phyloP scores from a whole-genome alignment of 2,888 invertebrate genomes.

The Ecliptopera silaceata region DNA sequence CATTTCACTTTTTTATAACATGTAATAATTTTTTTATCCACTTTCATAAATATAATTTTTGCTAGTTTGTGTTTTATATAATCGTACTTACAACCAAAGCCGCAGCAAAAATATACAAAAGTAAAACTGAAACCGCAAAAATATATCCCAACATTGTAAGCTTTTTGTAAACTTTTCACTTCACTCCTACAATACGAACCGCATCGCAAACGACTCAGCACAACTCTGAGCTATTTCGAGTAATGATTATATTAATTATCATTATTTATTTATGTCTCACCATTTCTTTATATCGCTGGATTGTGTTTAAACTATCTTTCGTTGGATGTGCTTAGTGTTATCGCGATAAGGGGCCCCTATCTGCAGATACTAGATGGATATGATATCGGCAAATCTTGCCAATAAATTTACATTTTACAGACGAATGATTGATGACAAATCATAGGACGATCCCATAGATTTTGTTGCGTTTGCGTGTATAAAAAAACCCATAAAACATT shows the following conservation, averaged over 20 bases:
- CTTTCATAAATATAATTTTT: background rate
- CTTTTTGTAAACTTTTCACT: constrained; percentile 30
- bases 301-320: constrained; percentile 54
- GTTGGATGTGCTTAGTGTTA: constrained; percentile 30
- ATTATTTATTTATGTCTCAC: constrained; percentile 62
- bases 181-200: constrained; percentile 19
- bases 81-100: constrained; percentile 41
- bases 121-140: constrained; percentile 42
- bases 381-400: constrained; percentile 24
- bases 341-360: constrained; percentile 33
- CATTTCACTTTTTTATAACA: too few relatives aligned
- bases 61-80: background rate
- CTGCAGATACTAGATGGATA: constrained; percentile 31
- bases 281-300: constrained; percentile 63
- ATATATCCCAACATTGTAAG: constrained; percentile 35
- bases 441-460: constrained; percentile 17
- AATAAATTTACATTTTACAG: constrained; percentile 3
- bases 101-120: constrained; percentile 51
- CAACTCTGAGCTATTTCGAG: constrained; percentile 23
- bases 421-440: constrained; percentile 25
- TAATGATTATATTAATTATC: constrained; percentile 39
- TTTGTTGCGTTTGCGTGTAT: background rate
- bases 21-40: background rate
- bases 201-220: constrained; percentile 20
- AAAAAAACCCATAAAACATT: background rate